Evolutionary conservation across 2,797 vertebrate genomes (phyloP), one percentile per base, ranked within the genome.

Genomic region (Euphonia xanthogaster): DNA sequence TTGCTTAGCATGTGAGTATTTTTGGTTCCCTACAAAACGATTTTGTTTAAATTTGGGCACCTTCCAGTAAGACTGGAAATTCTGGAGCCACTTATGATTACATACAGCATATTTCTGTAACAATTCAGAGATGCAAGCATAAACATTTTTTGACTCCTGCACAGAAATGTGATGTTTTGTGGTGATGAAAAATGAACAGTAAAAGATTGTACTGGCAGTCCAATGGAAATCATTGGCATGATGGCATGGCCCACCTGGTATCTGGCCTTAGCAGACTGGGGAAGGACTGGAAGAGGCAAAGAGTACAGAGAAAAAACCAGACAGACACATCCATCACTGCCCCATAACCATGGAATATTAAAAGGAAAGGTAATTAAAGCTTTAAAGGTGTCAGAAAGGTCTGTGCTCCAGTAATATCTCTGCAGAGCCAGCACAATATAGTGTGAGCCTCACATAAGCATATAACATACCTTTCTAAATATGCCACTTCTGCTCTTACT

Each of bases 221-320:
- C 86, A 65, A 55, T 63, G 70, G 78, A 91, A 97, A 91, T 83
- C 92, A 83, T 48, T 79, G 91, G 66, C 47, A 5, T n/a, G 50
- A 90, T 95, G 92, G 62, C 47, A 70, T 35, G 37, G 68, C 40
- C 60, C 53, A 94, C 66, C 85, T 89, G 90, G 57, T 86, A 92
- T 71, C 82, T 94, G 93, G 48, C 57, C 31, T 74, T 83, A 91
- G 83, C 93, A 97, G 94, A 35, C 45, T 97, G 92, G 70, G 35
- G 62, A 91, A 97, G 78, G 71, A 40, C 0, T 47, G 25, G 65
- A 81, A 94, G 73, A 37, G 50, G 33, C n/a, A 96, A 78, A 90
- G 24, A 80, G 12, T 2, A 67, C 7, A 77, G 53, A 57, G 30
- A 62, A 55, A 17, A 81, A 93, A 63, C 10, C 51, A 91, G 39